Evolutionary conservation across 2,797 vertebrate genomes (phyloP), one percentile per base, ranked within the genome.

Genomic region (Hephaestus fuliginosus): DNA sequence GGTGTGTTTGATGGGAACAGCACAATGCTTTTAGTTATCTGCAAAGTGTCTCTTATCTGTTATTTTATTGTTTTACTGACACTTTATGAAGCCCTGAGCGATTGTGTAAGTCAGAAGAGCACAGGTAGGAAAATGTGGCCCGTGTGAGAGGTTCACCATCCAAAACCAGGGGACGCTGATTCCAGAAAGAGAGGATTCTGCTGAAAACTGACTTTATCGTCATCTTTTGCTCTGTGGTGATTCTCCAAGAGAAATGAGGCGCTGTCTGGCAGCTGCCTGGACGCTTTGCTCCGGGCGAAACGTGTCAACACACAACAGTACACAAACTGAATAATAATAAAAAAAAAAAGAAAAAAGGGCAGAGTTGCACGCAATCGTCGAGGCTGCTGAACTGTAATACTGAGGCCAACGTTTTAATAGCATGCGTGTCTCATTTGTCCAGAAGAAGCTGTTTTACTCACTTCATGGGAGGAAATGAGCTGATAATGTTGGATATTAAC

Each of bases 11-110:
- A 33, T 33, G 30, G 30, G 30, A 33, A 33, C 30, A 5, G 30
- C 30, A 5, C 30, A 3, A 5, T 33, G 30, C 30, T 33, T 33
- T 33, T 25, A 39, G 14, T 51, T 7, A 51, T 41, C 28, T 65
- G 22, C 48, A 25, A 20, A 39, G 46, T 9, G n/a, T 3, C 12
- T 8, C 2, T 2, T 48, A 4, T 58, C 28, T 46, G 14, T 7
- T 67, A 9, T 65, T 74, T 73, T 61, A 57, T 7, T 30, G 22
- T 28, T 74, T 65, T 12, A 43, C 36, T 61, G 39, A 57, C 30
- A 68, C 49, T 49, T 73, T 63, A 58, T n/a, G 55, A 11, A 1
- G 8, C 30, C 17, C 28, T 2, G 39, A 39, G 25, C n/a, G 49
- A 64, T 63, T 76, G 28, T 33, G 30, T 33, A 33, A 33, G 30